These are phyloP conservation scores for Myotis yumanensis DNA, from an alignment of 2,113 vertebrate species.

Conservation along the genomic window DNA sequence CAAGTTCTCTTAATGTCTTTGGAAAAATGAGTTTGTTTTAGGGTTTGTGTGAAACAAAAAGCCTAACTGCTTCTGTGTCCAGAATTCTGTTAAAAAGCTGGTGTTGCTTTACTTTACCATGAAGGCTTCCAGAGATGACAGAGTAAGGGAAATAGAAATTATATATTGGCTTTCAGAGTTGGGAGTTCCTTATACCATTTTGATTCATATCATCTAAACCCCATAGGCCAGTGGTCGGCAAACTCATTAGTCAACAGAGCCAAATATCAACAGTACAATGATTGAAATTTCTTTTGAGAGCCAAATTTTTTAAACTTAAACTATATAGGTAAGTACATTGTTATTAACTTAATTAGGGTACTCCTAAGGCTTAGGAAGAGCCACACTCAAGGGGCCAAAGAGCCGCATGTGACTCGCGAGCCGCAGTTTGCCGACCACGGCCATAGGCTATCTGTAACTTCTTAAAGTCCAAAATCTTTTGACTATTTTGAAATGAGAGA, in stretches of 20 bases:
- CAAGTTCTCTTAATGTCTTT: slow-evolving; percentile 52
- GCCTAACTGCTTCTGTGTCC: not conserved
- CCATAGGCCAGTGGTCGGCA: not conserved
- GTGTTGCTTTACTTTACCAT: slow-evolving; percentile 5
- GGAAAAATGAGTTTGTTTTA: slow-evolving; percentile 46
- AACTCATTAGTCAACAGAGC: too few relatives aligned
- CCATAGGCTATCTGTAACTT: not conserved
- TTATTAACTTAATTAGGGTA: too few relatives aligned
- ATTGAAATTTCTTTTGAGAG: too few relatives aligned
- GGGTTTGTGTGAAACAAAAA: slow-evolving; percentile 47
- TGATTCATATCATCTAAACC: not conserved
- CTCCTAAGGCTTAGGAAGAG: too few relatives aligned
- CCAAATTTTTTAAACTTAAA: too few relatives aligned
- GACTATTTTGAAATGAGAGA: not conserved
- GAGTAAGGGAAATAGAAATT: not conserved
- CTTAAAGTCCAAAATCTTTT: slow-evolving; percentile 1
- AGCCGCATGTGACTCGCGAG: too few relatives aligned
- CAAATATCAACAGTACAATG: too few relatives aligned
- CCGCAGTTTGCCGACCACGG: too few relatives aligned
- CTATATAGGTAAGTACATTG: too few relatives aligned
- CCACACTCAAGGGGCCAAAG: too few relatives aligned
- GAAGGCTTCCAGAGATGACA: not conserved
- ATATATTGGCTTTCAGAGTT: not conserved
- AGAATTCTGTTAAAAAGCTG: slow-evolving; percentile 13
- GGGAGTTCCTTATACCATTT: not conserved